phyloP scores from a whole-genome alignment of 2,888 invertebrate species.

The Acanthosepion pharaonis region DNA sequence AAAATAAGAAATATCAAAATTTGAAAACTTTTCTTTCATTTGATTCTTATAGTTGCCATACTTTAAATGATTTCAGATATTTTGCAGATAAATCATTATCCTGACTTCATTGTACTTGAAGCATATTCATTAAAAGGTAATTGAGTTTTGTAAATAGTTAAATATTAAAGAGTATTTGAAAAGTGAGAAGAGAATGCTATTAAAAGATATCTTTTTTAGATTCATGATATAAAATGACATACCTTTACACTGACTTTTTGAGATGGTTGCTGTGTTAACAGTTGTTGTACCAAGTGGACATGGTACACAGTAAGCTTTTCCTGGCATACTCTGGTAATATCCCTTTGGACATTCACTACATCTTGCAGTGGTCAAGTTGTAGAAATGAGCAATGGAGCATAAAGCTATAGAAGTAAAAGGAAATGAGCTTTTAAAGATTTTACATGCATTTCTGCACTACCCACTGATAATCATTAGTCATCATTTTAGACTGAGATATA shows the following conservation, averaged over 20 bases:
- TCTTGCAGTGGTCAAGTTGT: not conserved
- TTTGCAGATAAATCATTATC: too few species aligned
- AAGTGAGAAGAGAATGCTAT: too few species aligned
- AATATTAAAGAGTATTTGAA: too few species aligned
- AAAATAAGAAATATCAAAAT: not conserved
- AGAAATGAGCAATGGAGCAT: slow-evolving; percentile 52
- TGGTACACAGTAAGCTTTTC: slow-evolving; percentile 55
- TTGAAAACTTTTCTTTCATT: not conserved
- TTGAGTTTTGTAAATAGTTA: too few species aligned
- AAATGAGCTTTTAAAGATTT: not conserved
- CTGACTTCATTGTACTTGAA: too few species aligned
- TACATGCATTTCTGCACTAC: not conserved
- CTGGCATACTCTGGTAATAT: slow-evolving; percentile 54
- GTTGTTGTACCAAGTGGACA: slow-evolving; percentile 60
- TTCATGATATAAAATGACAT: not conserved
- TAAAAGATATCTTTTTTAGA: too few species aligned
- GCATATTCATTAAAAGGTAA: too few species aligned
- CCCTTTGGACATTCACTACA: slow-evolving; percentile 54
- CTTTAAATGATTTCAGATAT: too few species aligned
- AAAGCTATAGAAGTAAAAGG: slow-evolving; percentile 34
- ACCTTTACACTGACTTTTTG: slow-evolving; percentile 59
- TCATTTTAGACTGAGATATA: not conserved
- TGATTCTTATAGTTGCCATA: too few species aligned
- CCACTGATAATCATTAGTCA: not conserved
- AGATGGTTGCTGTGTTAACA: slow-evolving; percentile 54